A percentile compares a stretch with the other conserved stretches of the same genome.
phyloP scores from a whole-genome alignment of 2,113 vertebrate species.

The Forbesichthys papilliferus region DNA sequence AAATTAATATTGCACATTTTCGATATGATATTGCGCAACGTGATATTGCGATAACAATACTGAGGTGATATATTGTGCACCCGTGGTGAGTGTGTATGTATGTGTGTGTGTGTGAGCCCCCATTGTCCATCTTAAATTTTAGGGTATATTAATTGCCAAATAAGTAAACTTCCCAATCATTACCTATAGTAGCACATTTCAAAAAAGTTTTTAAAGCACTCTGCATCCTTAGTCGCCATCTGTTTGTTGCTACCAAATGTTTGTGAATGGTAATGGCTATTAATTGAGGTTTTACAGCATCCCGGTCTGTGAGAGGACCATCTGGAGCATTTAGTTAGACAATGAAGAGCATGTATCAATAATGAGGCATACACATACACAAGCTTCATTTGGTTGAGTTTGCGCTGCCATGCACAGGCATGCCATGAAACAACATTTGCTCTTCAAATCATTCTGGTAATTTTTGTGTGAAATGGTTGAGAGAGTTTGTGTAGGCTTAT shows the following conservation, averaged over 20 bases:
- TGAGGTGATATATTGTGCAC: too few relatives aligned
- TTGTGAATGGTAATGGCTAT: constrained; percentile 63
- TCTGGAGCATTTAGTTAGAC: constrained; percentile 63
- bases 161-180: constrained; percentile 1
- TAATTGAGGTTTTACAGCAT: constrained; percentile 62
- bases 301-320: constrained; percentile 58
- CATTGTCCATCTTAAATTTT: not conserved
- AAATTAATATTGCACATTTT: too few relatives aligned
- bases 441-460: constrained; percentile 26
- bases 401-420: constrained; percentile 31
- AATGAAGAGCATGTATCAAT: constrained; percentile 60
- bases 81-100: not conserved
- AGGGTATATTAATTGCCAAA: not conserved
- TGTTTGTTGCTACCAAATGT: constrained; percentile 62
- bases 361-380: constrained; percentile 49
- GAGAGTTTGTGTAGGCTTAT: not conserved
- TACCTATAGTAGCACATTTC: not conserved
- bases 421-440: constrained; percentile 42
- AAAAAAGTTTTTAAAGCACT: constrained; percentile 35
- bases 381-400: constrained; percentile 51
- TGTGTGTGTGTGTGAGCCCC: not conserved
- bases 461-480: constrained; percentile 11
- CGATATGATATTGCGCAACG: too few relatives aligned
- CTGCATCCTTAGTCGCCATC: constrained; percentile 52
- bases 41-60: too few relatives aligned